Conservation (phyloP, 23 tunicate genomes). For the Ascidia mentula region DNA sequence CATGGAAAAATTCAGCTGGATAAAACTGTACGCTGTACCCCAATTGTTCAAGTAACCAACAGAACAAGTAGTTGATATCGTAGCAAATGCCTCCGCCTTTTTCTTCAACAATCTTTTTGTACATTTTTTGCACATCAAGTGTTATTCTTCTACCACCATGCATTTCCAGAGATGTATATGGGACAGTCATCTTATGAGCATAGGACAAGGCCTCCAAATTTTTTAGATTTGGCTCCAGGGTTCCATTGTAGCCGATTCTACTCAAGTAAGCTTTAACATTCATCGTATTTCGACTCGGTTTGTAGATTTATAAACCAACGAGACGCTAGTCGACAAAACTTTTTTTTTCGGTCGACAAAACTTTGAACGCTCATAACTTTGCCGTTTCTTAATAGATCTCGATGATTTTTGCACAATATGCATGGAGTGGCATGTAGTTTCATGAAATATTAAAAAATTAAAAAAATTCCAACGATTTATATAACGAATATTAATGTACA, state of each 20-base stretch:
- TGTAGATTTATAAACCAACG: too few species aligned
- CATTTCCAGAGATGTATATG: neutral
- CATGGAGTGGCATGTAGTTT: too few species aligned
- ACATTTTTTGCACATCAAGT: neutral
- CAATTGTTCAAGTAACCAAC: slow-evolving; percentile 4
- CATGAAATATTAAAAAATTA: too few species aligned
- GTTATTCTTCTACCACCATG: neutral
- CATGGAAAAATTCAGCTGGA: neutral
- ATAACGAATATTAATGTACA: too few species aligned
- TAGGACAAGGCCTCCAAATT: neutral
- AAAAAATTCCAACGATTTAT: too few species aligned
- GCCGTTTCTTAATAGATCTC: too few species aligned
- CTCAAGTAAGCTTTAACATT: neutral
- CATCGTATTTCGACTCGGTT: too few species aligned
- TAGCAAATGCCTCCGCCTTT: slow-evolving; percentile 16
- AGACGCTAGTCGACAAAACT: too few species aligned
- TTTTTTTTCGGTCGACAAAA: too few species aligned
- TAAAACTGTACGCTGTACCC: neutral
- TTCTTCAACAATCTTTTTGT: neutral
- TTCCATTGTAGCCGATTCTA: neutral
- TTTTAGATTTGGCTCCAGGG: neutral
- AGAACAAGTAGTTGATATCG: neutral
- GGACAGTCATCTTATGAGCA: neutral
- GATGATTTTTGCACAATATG: too few species aligned
- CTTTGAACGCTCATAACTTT: too few species aligned